Base-by-base conservation (phyloP, 2,888 invertebrate species). In the Polia nebulosa region DNA sequence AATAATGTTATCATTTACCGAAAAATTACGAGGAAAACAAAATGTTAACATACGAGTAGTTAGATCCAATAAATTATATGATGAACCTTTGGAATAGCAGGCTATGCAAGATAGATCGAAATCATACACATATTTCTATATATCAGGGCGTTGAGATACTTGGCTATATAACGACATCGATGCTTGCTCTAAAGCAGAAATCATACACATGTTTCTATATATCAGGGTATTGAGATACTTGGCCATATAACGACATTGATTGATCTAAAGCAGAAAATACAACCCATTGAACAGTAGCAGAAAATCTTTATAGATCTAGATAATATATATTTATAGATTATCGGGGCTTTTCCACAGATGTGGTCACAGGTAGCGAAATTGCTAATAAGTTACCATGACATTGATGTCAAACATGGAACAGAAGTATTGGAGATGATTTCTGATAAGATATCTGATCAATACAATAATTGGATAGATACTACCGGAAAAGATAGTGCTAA, bases 401-500 rank as follows among this genome's bases (percentile, higher is more conserved):
- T 27, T 74, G 75, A 75, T 47, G 45, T 55, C 53, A 72, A 51
- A 39, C 53, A 66, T 29, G 13, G 8, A 25, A 36, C 20, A 58
- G 47, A 11, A 70, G 34, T 57, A 53, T 47, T 41, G 36, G 11
- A 44, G 20, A 58, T 55, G 44, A 29, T 11, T 36, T 53, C n/a
- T 29, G 72, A 72, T 72, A 58, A 75, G 76, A 75, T 75, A 75
- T 17, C 15, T 36, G 17, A 55, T 22, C 34, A 44, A 60, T 65
- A 20, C 34, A 41, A 22, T 41, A 41, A 55, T 55, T 22, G 3
- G 13, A 34, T 22, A 63, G 53, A 70, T 65, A 44, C 8, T 34
- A 29, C n/a, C 41, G 9, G 7, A 34, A 49, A 6, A 34, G 22
- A 22, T 34, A 63, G 25, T 13, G 27, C 1, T 20, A 49, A 47